Evolutionary conservation across 1,140 invertebrate species (phyloP).

Genomic region (Pissodes strobi): DNA sequence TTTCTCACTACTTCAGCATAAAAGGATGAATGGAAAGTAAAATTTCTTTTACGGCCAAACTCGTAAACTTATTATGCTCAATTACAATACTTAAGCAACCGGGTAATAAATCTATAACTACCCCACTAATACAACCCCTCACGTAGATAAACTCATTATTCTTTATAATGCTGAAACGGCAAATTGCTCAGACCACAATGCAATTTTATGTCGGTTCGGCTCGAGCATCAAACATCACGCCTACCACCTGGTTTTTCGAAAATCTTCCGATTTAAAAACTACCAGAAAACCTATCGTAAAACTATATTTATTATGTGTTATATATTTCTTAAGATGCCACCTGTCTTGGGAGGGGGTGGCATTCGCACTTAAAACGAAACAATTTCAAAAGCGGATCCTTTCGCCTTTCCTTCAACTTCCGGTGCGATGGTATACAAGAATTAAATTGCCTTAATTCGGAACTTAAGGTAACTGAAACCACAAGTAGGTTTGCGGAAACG

Average conservation of each 20-base stretch:
- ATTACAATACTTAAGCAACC: conserved; percentile 26
- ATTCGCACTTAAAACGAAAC: conserved; percentile 35
- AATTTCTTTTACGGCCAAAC: not conserved
- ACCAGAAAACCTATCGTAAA: conserved; percentile 20
- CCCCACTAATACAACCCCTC: conserved; percentile 20
- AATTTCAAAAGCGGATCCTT: conserved; percentile 18
- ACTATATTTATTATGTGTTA: conserved; percentile 34
- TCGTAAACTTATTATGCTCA: conserved; percentile 17
- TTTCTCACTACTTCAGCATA: not conserved
- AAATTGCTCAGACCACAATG: conserved; percentile 25
- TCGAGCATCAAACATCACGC: conserved; percentile 40
- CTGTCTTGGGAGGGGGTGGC: conserved; percentile 32
- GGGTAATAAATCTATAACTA: conserved; percentile 26
- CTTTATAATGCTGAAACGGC: conserved; percentile 3
- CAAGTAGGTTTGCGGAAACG: conserved; percentile 23
- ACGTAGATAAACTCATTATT: conserved; percentile 16
- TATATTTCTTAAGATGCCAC: conserved; percentile 35
- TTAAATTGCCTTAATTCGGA: conserved; percentile 36
- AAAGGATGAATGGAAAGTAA: too few species aligned
- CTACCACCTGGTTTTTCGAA: conserved; percentile 42
- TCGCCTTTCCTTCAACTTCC: conserved; percentile 26
- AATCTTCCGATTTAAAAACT: conserved; percentile 29
- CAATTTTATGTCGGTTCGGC: conserved; percentile 21
- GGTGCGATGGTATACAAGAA: conserved; percentile 10
- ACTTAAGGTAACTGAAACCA: conserved; percentile 33